These are phyloP conservation scores for Andrena minutula DNA, from an alignment of 2,888 invertebrate genomes.

Conservation along the genomic window DNA sequence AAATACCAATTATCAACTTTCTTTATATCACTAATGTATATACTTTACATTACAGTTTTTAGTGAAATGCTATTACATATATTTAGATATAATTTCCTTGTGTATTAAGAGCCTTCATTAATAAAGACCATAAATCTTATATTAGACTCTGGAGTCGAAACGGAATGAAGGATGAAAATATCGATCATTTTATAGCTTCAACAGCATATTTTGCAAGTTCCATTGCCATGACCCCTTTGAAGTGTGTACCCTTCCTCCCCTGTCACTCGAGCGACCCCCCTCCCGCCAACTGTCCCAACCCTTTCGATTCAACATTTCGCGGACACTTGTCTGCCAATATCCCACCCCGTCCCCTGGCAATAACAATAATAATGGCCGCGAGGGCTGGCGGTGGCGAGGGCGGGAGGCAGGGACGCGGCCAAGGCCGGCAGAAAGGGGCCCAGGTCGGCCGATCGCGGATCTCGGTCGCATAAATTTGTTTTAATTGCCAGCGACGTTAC, in stretches of 20 bases:
- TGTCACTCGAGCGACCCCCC: neutral
- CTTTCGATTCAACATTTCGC: conserved; percentile 24
- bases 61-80: too few relatives aligned
- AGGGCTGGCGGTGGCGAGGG: conserved; percentile 55
- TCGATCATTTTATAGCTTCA: neutral
- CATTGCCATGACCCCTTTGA: neutral
- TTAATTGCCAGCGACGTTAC: conserved; percentile 85
- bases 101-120: too few relatives aligned
- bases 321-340: conserved; percentile 28
- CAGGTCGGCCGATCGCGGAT: conserved; percentile 84
- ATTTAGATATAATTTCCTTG: too few relatives aligned
- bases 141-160: too few relatives aligned
- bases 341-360: conserved; percentile 64
- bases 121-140: too few relatives aligned
- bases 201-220: neutral
- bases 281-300: neutral
- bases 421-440: conserved; percentile 74
- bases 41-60: too few relatives aligned
- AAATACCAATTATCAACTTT: too few relatives aligned
- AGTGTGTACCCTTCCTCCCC: neutral
- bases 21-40: too few relatives aligned
- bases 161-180: too few relatives aligned
- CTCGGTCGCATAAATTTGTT: conserved; percentile 85
- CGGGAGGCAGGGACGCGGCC: conserved; percentile 69
- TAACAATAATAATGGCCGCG: conserved; percentile 75